These are phyloP conservation scores for Rallus limicola DNA, from an alignment of 2,113 vertebrate genomes.

Conservation along the genomic window DNA sequence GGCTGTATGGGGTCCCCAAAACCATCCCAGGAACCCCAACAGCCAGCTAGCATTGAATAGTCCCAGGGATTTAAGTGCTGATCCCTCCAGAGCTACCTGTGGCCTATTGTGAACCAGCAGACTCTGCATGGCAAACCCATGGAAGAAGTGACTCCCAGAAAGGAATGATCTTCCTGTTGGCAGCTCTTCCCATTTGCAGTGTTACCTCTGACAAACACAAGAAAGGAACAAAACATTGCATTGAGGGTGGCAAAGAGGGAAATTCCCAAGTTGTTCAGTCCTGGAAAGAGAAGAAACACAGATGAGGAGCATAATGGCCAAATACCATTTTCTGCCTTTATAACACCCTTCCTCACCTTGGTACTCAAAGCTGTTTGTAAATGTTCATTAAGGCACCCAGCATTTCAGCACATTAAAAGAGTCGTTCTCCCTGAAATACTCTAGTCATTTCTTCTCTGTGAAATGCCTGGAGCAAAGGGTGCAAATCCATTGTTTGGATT, in stretches of 20 bases:
- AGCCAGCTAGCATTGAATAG: background rate
- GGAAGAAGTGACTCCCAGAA: background rate
- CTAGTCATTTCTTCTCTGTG: background rate
- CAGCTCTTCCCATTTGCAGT: background rate
- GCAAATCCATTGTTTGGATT: background rate
- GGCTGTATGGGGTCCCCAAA: background rate
- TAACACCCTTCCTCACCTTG: background rate
- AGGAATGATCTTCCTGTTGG: too few species aligned
- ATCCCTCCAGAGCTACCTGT: background rate
- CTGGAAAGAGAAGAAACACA: background rate
- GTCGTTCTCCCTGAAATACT: background rate
- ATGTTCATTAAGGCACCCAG: background rate
- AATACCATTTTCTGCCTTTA: background rate
- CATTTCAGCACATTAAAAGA: background rate
- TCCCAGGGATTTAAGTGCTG: background rate
- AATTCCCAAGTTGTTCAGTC: background rate
- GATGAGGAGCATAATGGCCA: background rate
- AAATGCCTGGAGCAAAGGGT: background rate
- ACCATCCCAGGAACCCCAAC: background rate
- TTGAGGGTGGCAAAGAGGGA: rapidly evolving
- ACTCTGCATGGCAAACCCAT: background rate
- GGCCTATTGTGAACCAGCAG: background rate
- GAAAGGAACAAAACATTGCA: background rate
- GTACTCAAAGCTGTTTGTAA: background rate
- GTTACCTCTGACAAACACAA: background rate